These are phyloP conservation scores for Athripsodes cinereus DNA, from an alignment of 2,888 invertebrate species.

Conservation along the genomic window DNA sequence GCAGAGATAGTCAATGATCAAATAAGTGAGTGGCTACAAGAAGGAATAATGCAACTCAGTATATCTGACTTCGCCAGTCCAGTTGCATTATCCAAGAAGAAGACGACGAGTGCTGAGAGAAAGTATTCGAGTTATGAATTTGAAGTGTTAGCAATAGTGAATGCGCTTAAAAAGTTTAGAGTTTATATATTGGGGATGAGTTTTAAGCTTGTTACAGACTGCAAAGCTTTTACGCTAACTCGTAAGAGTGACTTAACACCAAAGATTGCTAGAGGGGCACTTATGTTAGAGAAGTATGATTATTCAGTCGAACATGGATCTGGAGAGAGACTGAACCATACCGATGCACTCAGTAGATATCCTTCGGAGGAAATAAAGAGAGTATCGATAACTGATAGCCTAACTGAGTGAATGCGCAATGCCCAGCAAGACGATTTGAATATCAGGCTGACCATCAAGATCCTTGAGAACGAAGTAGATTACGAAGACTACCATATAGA, in stretches of 20 bases:
- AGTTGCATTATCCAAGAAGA: constrained; percentile 28
- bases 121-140: constrained; percentile 34
- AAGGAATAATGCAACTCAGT: constrained; percentile 31
- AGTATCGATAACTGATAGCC: background rate
- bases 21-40: constrained; percentile 31
- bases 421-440: background rate
- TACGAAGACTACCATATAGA: background rate
- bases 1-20: constrained; percentile 29
- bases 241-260: constrained; percentile 29
- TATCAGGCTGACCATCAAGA: background rate
- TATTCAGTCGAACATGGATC: constrained; percentile 31
- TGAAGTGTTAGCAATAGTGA: constrained; percentile 32
- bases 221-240: constrained; percentile 30
- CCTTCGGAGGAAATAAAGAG: constrained; percentile 14
- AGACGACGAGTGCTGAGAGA: constrained; percentile 29
- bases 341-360: constrained; percentile 32
- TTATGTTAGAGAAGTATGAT: constrained; percentile 32
- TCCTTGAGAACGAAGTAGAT: background rate
- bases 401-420: background rate
- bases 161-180: constrained; percentile 30
- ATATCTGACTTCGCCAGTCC: constrained; percentile 32
- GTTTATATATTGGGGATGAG: constrained; percentile 29
- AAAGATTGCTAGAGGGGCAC: constrained; percentile 32
- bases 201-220: constrained; percentile 30
- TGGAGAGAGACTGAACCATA: constrained; percentile 30